Evolutionary conservation across 37 sponge, comb jelly and placozoan genomes (phyloP), one percentile per base, ranked within the genome.

Genomic region (Aphrocallistes beatrix): DNA sequence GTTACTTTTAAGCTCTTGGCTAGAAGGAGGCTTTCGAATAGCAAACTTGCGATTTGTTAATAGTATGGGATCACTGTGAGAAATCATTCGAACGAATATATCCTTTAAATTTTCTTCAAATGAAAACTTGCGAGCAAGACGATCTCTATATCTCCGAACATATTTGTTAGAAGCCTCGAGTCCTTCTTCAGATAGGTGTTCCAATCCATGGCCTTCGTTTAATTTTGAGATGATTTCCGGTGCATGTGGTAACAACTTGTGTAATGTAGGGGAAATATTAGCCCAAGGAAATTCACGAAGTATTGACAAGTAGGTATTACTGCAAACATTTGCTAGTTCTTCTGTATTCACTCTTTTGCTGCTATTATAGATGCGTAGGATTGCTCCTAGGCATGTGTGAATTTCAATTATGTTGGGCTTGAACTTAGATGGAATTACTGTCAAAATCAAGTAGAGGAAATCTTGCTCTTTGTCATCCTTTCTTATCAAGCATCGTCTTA

Each of bases 31-130:
- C 49, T 6, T 30, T 60, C 3, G 75, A 6, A 19, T 32, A 3
- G 3, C 3, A 3, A 60, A 13, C 34, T 60, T 60, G 8, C 75
- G 8, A 60, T 60, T 60, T 1, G n/a, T 3, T 60, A 60, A 60
- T 1, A 60, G 75, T 1, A n/a, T n/a, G n/a, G n/a, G n/a, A n/a
- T n/a, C n/a, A n/a, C 75, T 60, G 8, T 60, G 75, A 60, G 17
- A 60, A 19, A 60, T 19, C 75, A 60, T 32, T 60, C 75, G 32
- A 28, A 13, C 21, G n/a, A 60, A 60, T 19, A 60, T 30, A 60
- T 60, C 75, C 75, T 60, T 60, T 19, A 60, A 19, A 60, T 60
- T 60, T 19, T 60, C 75, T 60, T 60, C 75, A 60, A 60, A 60
- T 13, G 8, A 13, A n/a, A 60, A 60, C 75, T 60, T 60, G 21